Evolutionary conservation across 2,888 invertebrate genomes (phyloP).

Genomic region (Andrena fulva): DNA sequence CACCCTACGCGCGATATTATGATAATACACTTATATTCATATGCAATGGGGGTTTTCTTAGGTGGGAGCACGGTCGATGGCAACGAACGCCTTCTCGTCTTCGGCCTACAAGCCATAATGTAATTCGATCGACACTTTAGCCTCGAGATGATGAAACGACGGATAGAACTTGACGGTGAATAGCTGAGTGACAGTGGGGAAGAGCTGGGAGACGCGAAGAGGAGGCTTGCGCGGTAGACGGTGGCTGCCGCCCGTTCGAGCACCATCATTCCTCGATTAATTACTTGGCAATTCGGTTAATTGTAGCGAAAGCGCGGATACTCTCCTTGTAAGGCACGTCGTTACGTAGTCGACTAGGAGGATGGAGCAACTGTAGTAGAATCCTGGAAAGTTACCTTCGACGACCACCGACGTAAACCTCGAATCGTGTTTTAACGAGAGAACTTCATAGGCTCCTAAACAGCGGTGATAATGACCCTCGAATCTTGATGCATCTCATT

Average conservation of each 20-base stretch:
- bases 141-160: slow-evolving; percentile 72
- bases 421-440: too few species aligned
- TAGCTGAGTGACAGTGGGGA: slow-evolving; percentile 51
- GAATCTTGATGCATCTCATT: too few species aligned
- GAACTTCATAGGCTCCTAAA: background rate
- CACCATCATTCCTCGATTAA: slow-evolving; percentile 66
- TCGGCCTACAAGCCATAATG: slow-evolving; percentile 71
- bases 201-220: slow-evolving; percentile 21
- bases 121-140: slow-evolving; percentile 78
- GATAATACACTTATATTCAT: slow-evolving; percentile 83
- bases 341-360: background rate
- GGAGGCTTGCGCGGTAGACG: background rate
- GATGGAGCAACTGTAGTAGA: background rate
- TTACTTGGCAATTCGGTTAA: slow-evolving; percentile 73
- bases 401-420: background rate
- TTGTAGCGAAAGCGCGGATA: slow-evolving; percentile 53
- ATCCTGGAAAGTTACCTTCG: background rate
- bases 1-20: slow-evolving; percentile 78
- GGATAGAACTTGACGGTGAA: slow-evolving; percentile 71
- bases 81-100: slow-evolving; percentile 62
- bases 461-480: background rate
- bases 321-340: background rate
- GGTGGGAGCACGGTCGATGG: slow-evolving; percentile 53
- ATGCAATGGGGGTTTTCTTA: slow-evolving; percentile 76
- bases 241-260: slow-evolving; percentile 56